A percentile compares a stretch with the other conserved stretches of the same genome.
These are phyloP conservation scores for Gymnocephalus cernua DNA, from an alignment of 2,113 vertebrate genomes.

Conservation along the genomic window DNA sequence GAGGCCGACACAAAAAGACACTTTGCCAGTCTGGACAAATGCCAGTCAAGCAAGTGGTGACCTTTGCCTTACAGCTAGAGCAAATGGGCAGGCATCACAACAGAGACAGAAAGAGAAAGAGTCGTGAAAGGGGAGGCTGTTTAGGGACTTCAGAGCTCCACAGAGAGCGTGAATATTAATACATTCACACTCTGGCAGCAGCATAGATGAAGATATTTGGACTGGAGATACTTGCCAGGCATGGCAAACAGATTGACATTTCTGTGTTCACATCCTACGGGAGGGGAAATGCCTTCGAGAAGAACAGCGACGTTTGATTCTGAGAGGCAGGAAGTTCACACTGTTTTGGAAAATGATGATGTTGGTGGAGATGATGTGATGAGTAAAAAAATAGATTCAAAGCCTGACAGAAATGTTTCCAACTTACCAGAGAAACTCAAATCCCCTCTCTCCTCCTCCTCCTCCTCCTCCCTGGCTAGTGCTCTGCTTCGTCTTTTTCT, in stretches of 20 bases:
- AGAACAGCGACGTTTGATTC: conserved; percentile 62
- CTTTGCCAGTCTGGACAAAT: conserved; percentile 52
- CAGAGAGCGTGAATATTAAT: conserved; percentile 49
- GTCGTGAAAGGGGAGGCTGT: background rate
- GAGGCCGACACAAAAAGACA: conserved; percentile 44
- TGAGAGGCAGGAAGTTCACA: conserved; percentile 51
- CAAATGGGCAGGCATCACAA: conserved; percentile 20
- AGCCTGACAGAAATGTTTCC: conserved; percentile 41
- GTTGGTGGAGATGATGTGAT: conserved; percentile 16
- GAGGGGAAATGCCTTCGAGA: conserved; percentile 60
- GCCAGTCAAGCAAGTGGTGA: conserved; percentile 51
- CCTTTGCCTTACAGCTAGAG: conserved; percentile 48
- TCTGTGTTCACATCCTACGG: conserved; percentile 50
- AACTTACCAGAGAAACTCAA: conserved; percentile 69
- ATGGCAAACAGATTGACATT: conserved; percentile 62
- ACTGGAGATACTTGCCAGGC: conserved; percentile 51
- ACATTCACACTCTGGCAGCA: conserved; percentile 48
- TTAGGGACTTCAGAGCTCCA: conserved; percentile 17
- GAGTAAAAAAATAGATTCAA: conserved; percentile 14
- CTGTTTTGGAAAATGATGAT: conserved; percentile 61
- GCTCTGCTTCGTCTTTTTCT: conserved; percentile 26
- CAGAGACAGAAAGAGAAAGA: conserved; percentile 19
- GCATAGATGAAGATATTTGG: conserved; percentile 56
- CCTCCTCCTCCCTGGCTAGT: conserved; percentile 25
- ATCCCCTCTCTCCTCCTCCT: conserved; percentile 44